Evolutionary conservation across 92 coral and sea anemone genomes (phyloP).

Genomic region (Meandrina meandrites): DNA sequence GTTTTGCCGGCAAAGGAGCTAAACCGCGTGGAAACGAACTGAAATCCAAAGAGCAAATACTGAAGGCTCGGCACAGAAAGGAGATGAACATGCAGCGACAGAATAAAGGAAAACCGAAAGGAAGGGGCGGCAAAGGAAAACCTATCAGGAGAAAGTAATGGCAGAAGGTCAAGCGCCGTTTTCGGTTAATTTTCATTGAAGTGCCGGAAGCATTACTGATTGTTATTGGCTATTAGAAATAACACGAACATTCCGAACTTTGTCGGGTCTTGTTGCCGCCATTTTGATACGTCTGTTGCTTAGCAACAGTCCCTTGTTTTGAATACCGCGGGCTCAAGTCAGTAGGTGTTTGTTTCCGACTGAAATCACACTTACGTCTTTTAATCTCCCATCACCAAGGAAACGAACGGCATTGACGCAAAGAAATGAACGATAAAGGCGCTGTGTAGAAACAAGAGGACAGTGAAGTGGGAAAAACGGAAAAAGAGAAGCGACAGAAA

Average conservation of each 20-base stretch:
- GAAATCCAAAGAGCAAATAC: constrained; percentile 77
- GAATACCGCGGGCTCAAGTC: background rate
- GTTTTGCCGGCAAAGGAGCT: constrained; percentile 24
- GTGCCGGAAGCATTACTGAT: background rate
- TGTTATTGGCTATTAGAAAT: background rate
- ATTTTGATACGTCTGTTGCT: background rate
- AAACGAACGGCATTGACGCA: background rate
- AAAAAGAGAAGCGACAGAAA: background rate
- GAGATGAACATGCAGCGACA: constrained; percentile 71
- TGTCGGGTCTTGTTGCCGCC: background rate
- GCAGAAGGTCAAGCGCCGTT: background rate
- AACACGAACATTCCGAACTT: background rate
- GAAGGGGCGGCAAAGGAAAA: constrained; percentile 25
- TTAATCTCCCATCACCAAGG: background rate
- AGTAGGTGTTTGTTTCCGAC: background rate
- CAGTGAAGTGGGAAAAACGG: background rate
- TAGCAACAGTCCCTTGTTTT: background rate
- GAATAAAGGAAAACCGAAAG: constrained; percentile 47
- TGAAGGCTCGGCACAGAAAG: constrained; percentile 77
- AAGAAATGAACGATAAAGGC: background rate
- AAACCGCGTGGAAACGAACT: constrained; percentile 58
- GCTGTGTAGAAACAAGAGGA: background rate
- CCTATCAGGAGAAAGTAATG: constrained; percentile 1
- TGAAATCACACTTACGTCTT: background rate
- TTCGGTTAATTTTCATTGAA: background rate